Base-by-base conservation (phyloP, 2,888 invertebrate genomes). In the Euplagia quadripunctaria region DNA sequence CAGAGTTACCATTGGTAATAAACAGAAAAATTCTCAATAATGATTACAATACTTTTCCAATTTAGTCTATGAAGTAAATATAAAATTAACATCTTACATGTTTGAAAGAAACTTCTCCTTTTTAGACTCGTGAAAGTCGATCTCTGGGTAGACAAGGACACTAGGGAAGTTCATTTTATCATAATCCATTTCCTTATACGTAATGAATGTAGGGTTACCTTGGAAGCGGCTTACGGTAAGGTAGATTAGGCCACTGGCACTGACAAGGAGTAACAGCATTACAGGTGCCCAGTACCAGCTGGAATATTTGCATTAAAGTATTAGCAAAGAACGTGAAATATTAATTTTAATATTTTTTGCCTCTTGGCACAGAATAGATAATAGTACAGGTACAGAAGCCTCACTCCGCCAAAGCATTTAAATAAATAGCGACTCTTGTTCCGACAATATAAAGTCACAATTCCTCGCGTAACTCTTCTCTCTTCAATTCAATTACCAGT, bases 61-160 rank as follows among this genome's bases (percentile, higher is more conserved):
- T 31, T 31, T 4, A 17, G 11, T 2, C 9, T 58, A 4, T 20
- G n/a, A 17, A 43, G 12, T 51, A 55, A 64, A 52, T 43, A 9
- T 46, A 55, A 52, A 49, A 49, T 46, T 0, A 49, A 12, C 1
- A 31, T 55, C 92, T 86, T 78, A 94, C 94, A 92, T 52, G 63
- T 87, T 73, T 11, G 78, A 66, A 4, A 93, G 55, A 68, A 94
- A 91, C 0, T 75, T 71, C 3, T 91, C 83, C 64, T 91, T 86
- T 72, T 89, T 92, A 12, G 88, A 68, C 0, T 83, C 76, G 0
- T 85, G 85, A 64, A 84, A 93, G 0, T 79, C 64, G 1, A 93
- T 52, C 67, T 92, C 92, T 0, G 94, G 94, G 66, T 91, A 94
- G 12, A 94, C 68, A 0, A 88, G 52, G 0, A 94, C 91, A 0